Evolutionary conservation across 2,797 vertebrate species (phyloP), one percentile per base, ranked within the genome.

Genomic region (Peromyscus melanophrys): DNA sequence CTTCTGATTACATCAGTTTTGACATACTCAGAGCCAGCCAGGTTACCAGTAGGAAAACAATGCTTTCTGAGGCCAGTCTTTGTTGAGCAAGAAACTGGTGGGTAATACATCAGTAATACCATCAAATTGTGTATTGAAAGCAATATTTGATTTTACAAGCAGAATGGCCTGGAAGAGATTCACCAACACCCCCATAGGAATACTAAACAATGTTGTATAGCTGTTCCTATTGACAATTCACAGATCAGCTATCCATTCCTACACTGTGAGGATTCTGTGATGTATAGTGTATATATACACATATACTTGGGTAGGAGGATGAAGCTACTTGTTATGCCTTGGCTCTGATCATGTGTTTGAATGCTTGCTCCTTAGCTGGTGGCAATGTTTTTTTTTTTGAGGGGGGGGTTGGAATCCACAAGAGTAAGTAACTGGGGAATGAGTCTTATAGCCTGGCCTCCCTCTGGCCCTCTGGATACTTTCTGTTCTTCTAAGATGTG

Each of bases 1-100:
- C 55, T 87, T 46, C 27, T 87, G 21, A 84, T 9, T 89, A 67
- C 25, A 84, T 92, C 25, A 49, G 12, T 34, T 92, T 61, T 77
- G 59, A 87, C 27, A 34, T 63, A n/a, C 27, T 96, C 43, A 76
- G 84, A 82, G 9, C 8, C 25, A 95, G 25, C 31, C 23, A 69
- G 12, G 8, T 94, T 14, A 61, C 46, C 25, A 89, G 49, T n/a
- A 92, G 10, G 6, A 61, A 97, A 77, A 25, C 31, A 7, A 49
- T 71, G 37, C 27, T 81, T 94, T 94, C 84, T 75, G 78, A 92
- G 55, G 27, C 21, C 14, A 13, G 71, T 31, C 55, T 81, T 93
- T 81, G 7, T 82, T 76, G 67, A 82, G 21, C 46, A 89, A 90
- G 23, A 57, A 87, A 69, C 37, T 76, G 6, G 81, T 65, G 59